A percentile compares a stretch with the other conserved stretches of the same genome.
Evolutionary conservation across 2,113 vertebrate genomes (phyloP).

Genomic region (Rattus norvegicus): DNA sequence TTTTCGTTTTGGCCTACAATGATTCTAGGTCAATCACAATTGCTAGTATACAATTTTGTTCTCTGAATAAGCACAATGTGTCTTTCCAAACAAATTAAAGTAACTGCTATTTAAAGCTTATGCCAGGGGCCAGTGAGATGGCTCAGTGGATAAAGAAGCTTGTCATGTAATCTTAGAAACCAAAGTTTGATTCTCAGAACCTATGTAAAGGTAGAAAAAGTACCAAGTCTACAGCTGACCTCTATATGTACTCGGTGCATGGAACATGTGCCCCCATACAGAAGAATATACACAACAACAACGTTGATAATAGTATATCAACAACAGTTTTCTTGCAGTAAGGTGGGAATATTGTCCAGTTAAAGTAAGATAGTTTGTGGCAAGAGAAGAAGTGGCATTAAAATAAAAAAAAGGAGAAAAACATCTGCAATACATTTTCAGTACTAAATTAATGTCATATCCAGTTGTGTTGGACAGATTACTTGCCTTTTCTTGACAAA

Average conservation of each 20-base stretch:
- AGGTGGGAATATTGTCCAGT: background rate
- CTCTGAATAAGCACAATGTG: background rate
- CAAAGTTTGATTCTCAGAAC: background rate
- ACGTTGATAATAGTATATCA: background rate
- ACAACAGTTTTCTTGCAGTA: background rate
- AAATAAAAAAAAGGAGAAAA: background rate
- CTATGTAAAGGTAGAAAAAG: background rate
- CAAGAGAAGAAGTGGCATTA: background rate
- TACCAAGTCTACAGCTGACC: background rate
- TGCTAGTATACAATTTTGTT: background rate
- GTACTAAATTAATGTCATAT: conserved; percentile 67
- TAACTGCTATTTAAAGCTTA: background rate
- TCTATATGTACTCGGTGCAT: background rate
- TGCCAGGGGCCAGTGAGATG: too few species aligned
- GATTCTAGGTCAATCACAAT: background rate
- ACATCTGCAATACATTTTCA: conserved; percentile 58
- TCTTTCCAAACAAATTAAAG: conserved; percentile 39
- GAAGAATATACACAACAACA: too few species aligned
- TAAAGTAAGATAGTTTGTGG: conserved; percentile 30
- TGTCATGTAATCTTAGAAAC: background rate
- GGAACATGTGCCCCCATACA: background rate
- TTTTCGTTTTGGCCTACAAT: background rate
- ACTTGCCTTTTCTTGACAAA: conserved; percentile 66
- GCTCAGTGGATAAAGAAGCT: background rate
- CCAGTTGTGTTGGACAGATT: conserved; percentile 39